Percentiles rank a stretch among this genome's conserved stretches.
Evolutionary conservation across 2,888 invertebrate species (phyloP).

Genomic region (Parochlus steinenii): DNA sequence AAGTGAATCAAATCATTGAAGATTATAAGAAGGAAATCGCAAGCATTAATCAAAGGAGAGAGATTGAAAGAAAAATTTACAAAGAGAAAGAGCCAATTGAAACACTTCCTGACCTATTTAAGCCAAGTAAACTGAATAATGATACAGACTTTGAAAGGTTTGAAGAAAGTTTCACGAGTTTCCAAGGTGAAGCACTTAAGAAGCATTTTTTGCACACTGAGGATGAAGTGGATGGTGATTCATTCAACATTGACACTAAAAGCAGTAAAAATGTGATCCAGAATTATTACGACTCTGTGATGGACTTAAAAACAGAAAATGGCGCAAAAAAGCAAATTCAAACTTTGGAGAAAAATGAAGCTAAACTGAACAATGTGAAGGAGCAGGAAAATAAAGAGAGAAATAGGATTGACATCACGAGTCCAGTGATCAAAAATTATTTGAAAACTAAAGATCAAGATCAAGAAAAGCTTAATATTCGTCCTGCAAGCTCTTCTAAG

Average conservation of each 20-base stretch:
- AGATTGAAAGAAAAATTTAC: no score
- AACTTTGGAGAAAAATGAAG: no score
- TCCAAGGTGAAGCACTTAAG: background rate
- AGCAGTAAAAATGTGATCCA: no score
- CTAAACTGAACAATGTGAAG: background rate
- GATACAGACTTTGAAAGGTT: no score
- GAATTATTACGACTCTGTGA: no score
- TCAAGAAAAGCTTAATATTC: background rate
- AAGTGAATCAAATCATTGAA: slow-evolving; percentile 13
- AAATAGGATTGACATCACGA: slow-evolving; percentile 2
- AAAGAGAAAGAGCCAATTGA: no score
- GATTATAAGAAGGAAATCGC: slow-evolving; percentile 14
- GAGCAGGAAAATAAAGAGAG: background rate
- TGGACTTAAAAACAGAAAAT: no score
- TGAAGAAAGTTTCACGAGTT: no score
- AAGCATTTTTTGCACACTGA: background rate
- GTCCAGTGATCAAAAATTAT: slow-evolving; percentile 26
- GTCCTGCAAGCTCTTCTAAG: background rate
- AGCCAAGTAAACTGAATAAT: no score
- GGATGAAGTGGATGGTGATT: background rate
- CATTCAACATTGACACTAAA: background rate
- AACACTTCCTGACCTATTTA: no score
- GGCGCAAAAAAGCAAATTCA: no score
- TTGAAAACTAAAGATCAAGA: slow-evolving; percentile 20
- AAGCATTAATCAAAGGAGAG: slow-evolving; percentile 13